A percentile compares a stretch with the other conserved stretches of the same genome.
Conservation (phyloP, 2,113 vertebrate species). For the Ptychochromis oligacanthus region DNA sequence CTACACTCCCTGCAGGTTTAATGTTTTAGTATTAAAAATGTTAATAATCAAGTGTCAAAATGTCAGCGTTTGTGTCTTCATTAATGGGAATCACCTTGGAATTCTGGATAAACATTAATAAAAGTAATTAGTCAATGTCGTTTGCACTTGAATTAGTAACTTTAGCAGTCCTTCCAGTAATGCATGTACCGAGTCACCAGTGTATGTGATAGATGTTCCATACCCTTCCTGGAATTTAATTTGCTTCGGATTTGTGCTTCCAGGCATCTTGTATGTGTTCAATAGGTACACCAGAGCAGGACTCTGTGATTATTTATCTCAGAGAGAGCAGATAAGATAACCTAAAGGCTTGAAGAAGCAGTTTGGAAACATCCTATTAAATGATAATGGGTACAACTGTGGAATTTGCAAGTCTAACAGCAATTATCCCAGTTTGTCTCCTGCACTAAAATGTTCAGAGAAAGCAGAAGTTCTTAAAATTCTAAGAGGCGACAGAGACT, state of each 20-base stretch:
- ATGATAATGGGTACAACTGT: slow-evolving; percentile 21
- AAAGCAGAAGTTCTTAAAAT: background rate
- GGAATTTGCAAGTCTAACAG: background rate
- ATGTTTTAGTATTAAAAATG: background rate
- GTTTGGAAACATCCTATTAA: slow-evolving; percentile 30
- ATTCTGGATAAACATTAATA: background rate
- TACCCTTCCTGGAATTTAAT: background rate
- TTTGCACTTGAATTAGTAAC: background rate
- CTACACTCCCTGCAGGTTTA: background rate
- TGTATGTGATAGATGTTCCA: background rate
- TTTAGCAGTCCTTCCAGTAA: background rate
- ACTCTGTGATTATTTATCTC: slow-evolving; percentile 6
- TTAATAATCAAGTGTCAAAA: background rate
- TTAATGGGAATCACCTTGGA: background rate
- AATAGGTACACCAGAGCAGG: background rate
- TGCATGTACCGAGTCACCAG: too few species aligned
- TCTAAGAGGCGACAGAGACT: background rate
- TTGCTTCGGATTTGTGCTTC: background rate
- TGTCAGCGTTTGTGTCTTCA: background rate
- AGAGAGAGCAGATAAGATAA: background rate
- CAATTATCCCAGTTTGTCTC: background rate
- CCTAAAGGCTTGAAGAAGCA: background rate
- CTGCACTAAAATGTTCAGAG: slow-evolving; percentile 24
- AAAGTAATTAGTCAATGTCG: background rate
- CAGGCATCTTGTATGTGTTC: slow-evolving; percentile 4